phyloP scores from a whole-genome alignment of 2,113 vertebrate genomes.

The Rhineura floridana region DNA sequence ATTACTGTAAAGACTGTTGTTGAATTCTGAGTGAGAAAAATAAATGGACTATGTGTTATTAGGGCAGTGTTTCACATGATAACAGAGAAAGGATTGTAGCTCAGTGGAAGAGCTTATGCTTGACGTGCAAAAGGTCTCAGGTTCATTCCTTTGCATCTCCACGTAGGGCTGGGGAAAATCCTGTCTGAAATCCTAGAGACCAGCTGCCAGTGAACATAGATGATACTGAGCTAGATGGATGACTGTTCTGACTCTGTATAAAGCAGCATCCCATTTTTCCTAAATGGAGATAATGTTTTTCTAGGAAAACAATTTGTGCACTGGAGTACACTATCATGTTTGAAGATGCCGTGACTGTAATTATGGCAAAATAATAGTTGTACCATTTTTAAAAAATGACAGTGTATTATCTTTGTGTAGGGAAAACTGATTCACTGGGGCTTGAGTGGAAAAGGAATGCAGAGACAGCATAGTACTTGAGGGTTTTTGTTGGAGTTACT shows the following conservation, averaged over 20 bases:
- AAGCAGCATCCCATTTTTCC: not conserved
- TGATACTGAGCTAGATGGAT: not conserved
- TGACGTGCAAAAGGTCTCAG: not conserved
- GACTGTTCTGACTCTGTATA: not conserved
- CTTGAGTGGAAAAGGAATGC: not conserved
- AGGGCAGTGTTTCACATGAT: not conserved
- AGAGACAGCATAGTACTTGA: not conserved
- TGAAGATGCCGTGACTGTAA: not conserved
- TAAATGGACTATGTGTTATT: not conserved
- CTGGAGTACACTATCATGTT: not conserved
- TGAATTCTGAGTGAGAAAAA: not conserved
- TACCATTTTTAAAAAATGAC: not conserved
- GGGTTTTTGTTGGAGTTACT: not conserved
- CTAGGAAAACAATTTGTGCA: not conserved
- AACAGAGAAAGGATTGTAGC: not conserved
- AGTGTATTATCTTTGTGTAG: not conserved
- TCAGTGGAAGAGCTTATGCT: not conserved
- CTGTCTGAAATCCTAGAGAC: not conserved
- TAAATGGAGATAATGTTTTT: not conserved
- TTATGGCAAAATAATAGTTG: not conserved
- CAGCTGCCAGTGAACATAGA: not conserved
- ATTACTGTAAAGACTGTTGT: not conserved
- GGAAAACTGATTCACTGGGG: not conserved
- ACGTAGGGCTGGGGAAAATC: not conserved
- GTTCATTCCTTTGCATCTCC: not conserved